These are phyloP conservation scores for Dexiosoma caninum DNA, from an alignment of 2,888 invertebrate genomes.

Conservation along the genomic window DNA sequence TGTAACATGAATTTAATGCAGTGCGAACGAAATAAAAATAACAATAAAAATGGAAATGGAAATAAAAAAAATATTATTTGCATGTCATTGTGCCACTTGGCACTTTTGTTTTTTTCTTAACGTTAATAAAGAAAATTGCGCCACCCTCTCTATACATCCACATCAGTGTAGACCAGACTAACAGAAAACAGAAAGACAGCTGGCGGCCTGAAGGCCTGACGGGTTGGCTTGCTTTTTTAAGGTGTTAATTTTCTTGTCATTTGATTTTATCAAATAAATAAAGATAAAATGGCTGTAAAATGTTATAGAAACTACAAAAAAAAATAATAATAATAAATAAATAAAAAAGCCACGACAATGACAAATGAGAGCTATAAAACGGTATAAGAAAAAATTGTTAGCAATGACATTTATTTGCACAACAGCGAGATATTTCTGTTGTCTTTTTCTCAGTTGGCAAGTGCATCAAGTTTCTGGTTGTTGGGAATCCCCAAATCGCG, in stretches of 20 bases:
- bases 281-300: constrained; percentile 37
- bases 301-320: neutral
- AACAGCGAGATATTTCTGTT: too few relatives aligned
- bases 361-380: neutral
- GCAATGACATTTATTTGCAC: too few relatives aligned
- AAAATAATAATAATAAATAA: too few relatives aligned
- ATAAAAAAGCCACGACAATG: neutral
- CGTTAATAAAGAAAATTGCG: too few relatives aligned
- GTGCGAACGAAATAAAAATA: constrained; percentile 31
- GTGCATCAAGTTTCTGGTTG: too few relatives aligned
- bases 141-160: neutral
- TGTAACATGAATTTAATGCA: constrained; percentile 1
- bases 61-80: constrained; percentile 44
- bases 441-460: too few relatives aligned
- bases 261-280: constrained; percentile 34
- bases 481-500: too few relatives aligned
- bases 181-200: neutral
- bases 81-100: constrained; percentile 46
- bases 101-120: neutral
- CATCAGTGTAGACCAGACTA: neutral
- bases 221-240: constrained; percentile 11
- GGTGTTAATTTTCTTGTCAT: constrained; percentile 59
- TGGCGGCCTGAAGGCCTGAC: neutral
- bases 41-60: constrained; percentile 50
- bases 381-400: neutral